A percentile compares a stretch with the other conserved stretches of the same genome.
phyloP scores from a whole-genome alignment of 2,888 invertebrate genomes.

The Maniola hyperantus region DNA sequence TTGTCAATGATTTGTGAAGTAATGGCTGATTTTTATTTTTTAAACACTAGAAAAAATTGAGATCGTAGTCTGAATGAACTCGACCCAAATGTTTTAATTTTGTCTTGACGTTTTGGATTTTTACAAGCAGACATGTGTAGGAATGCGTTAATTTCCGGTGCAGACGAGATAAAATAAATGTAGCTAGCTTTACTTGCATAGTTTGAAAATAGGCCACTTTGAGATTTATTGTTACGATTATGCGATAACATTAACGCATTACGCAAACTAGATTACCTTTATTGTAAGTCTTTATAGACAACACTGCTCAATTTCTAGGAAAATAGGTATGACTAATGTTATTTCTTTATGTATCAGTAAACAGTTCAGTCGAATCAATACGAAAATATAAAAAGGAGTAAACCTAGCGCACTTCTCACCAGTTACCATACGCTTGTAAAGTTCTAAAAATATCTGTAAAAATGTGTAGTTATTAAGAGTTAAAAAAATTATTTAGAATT shows the following conservation, averaged over 20 bases:
- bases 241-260: slow-evolving; percentile 11
- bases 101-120: slow-evolving; percentile 2
- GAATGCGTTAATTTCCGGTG: slow-evolving; percentile 26
- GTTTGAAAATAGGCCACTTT: slow-evolving; percentile 1
- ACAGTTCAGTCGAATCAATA: not conserved
- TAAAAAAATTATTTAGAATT: too few relatives aligned
- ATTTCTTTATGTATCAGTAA: not conserved
- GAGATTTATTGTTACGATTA: slow-evolving; percentile 1
- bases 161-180: slow-evolving; percentile 20
- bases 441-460: too few relatives aligned
- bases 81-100: slow-evolving; percentile 16
- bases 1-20: too few relatives aligned
- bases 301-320: not conserved
- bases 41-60: not conserved
- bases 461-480: too few relatives aligned
- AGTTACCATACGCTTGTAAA: too few relatives aligned
- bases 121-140: slow-evolving; percentile 17
- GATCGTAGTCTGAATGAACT: slow-evolving; percentile 1
- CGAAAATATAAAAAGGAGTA: too few relatives aligned
- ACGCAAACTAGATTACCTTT: slow-evolving; percentile 6
- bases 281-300: not conserved
- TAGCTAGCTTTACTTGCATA: not conserved
- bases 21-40: too few relatives aligned
- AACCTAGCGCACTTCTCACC: too few relatives aligned
- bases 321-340: slow-evolving; percentile 6